These are phyloP conservation scores for Chitala chitala DNA, from an alignment of 2,113 vertebrate genomes.

Conservation along the genomic window DNA sequence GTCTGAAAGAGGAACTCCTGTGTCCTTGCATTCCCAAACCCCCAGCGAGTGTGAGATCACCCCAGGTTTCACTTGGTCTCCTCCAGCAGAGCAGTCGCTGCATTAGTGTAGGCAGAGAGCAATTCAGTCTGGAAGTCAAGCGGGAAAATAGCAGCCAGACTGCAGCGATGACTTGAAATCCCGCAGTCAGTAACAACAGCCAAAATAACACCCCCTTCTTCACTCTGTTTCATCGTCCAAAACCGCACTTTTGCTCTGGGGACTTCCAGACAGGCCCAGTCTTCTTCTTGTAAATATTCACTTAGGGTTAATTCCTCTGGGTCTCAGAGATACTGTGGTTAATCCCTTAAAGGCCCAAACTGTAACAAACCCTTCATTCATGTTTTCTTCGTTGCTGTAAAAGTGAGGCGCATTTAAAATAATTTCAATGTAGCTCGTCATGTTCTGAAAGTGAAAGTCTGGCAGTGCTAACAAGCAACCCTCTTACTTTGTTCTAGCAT, in stretches of 20 bases:
- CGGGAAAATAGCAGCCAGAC: background rate
- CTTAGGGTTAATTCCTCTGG: background rate
- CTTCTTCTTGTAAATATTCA: background rate
- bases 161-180: too few relatives aligned
- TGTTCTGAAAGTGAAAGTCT: background rate
- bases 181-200: too few relatives aligned
- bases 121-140: background rate
- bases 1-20: background rate
- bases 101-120: background rate
- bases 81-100: background rate
- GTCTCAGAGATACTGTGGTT: background rate
- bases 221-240: background rate
- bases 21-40: background rate
- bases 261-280: background rate
- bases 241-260: background rate
- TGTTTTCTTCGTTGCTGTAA: conserved; percentile 22
- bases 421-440: background rate
- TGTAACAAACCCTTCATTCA: conserved; percentile 17
- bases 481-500: background rate
- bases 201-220: background rate
- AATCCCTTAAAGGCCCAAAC: conserved; percentile 33
- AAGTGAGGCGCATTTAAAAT: conserved; percentile 1
- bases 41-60: conserved; percentile 4
- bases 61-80: too few relatives aligned
- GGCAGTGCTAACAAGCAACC: background rate